Percentiles rank a stretch among this genome's conserved stretches.
These are phyloP conservation scores for Drosophila leontia DNA, from an alignment of 1,140 invertebrate species.

Conservation along the genomic window DNA sequence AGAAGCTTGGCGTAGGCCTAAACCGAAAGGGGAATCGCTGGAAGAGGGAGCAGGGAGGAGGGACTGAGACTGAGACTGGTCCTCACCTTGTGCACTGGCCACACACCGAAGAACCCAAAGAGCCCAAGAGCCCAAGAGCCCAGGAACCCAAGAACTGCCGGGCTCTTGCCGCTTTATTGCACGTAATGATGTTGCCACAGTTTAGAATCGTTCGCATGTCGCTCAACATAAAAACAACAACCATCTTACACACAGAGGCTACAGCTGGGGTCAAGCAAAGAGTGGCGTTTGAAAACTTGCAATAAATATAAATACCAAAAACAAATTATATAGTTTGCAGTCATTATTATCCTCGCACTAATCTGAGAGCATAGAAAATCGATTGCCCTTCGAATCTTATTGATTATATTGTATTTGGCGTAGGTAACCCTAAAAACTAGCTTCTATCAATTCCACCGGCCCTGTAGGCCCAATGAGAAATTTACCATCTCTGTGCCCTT, in stretches of 20 bases:
- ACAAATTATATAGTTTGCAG: neutral
- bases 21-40: neutral
- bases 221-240: constrained; percentile 26
- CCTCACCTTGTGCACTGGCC: constrained; percentile 26
- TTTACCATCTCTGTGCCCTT: neutral
- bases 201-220: constrained; percentile 66
- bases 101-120: constrained; percentile 27
- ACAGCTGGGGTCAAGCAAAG: neutral
- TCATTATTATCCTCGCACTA: neutral
- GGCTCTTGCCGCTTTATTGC: constrained; percentile 61
- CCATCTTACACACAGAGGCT: neutral
- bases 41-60: neutral
- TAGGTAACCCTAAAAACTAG: neutral
- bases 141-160: constrained; percentile 11
- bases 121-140: constrained; percentile 1
- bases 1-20: constrained; percentile 29
- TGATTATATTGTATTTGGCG: neutral
- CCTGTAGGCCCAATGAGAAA: constrained; percentile 10
- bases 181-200: constrained; percentile 76
- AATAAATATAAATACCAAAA: neutral
- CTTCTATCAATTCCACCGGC: neutral
- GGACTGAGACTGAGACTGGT: neutral
- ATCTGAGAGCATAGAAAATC: no score
- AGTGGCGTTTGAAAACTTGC: neutral
- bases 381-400: neutral